These are phyloP conservation scores for Gobio gobio DNA, from an alignment of 2,113 vertebrate genomes.

Conservation along the genomic window DNA sequence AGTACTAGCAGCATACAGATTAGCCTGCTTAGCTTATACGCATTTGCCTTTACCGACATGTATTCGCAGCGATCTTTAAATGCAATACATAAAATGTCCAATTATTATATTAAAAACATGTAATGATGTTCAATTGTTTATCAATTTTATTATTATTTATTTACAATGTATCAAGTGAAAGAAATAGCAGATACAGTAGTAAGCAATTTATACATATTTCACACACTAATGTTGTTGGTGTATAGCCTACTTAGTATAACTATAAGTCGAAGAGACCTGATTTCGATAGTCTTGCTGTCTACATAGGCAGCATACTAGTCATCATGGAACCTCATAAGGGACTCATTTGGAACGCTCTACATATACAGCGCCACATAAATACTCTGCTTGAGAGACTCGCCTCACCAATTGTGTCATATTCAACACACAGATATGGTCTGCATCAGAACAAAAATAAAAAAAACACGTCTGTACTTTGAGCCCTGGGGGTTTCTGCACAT, in stretches of 20 bases:
- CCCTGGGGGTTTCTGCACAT: neutral
- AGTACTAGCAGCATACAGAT: neutral
- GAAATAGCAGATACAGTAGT: too few relatives aligned
- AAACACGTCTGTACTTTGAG: neutral
- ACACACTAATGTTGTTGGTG: neutral
- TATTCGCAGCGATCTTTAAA: neutral
- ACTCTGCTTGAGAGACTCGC: neutral
- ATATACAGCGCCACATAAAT: neutral
- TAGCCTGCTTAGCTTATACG: neutral
- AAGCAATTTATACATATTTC: too few relatives aligned
- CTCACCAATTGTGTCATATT: neutral
- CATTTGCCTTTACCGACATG: neutral
- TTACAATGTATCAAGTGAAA: too few relatives aligned
- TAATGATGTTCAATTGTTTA: too few relatives aligned
- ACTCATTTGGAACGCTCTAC: neutral
- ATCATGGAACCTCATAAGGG: neutral
- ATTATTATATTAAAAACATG: too few relatives aligned
- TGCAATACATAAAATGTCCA: neutral
- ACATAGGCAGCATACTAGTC: neutral
- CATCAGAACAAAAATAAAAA: neutral
- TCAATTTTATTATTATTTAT: too few relatives aligned
- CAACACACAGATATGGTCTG: neutral
- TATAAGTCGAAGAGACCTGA: too few relatives aligned
- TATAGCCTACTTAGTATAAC: too few relatives aligned
- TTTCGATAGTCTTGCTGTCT: too few relatives aligned